Evolutionary conservation across 2,888 invertebrate genomes (phyloP).

Genomic region (Geophilus truncorum): DNA sequence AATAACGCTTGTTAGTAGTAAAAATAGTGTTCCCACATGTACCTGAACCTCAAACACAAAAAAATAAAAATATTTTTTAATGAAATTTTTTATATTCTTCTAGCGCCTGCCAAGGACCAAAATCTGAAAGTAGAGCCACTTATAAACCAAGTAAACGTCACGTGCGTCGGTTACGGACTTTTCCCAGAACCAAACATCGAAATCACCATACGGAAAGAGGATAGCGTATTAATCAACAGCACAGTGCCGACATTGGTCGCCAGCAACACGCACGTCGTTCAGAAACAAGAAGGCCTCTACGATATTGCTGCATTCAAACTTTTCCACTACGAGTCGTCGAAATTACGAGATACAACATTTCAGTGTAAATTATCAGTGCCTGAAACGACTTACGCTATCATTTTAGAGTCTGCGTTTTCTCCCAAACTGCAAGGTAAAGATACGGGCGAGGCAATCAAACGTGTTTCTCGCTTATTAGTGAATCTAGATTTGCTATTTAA

Average conservation of each 20-base stretch:
- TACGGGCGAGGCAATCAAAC: neutral
- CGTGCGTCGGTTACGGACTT: constrained; percentile 4
- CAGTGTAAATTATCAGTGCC: constrained; percentile 29
- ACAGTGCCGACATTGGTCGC: neutral
- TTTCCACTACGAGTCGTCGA: neutral
- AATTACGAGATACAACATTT: neutral
- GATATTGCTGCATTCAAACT: neutral
- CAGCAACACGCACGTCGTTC: neutral
- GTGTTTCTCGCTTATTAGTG: neutral
- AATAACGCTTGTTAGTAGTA: too few relatives aligned
- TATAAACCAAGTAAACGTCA: constrained; percentile 6
- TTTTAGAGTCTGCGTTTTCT: neutral
- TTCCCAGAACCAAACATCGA: constrained; percentile 23
- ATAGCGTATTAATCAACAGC: neutral
- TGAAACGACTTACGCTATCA: constrained; percentile 10
- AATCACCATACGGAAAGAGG: neutral
- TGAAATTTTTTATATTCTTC: neutral
- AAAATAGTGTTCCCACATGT: too few relatives aligned
- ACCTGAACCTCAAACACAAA: neutral
- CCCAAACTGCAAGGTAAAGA: neutral
- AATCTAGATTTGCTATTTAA: neutral
- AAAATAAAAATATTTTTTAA: neutral
- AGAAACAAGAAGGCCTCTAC: neutral
- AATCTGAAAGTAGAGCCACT: neutral
- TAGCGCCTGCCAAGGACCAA: neutral